Base-by-base conservation (phyloP, 2,888 invertebrate genomes). In the Nomada fabriciana region DNA sequence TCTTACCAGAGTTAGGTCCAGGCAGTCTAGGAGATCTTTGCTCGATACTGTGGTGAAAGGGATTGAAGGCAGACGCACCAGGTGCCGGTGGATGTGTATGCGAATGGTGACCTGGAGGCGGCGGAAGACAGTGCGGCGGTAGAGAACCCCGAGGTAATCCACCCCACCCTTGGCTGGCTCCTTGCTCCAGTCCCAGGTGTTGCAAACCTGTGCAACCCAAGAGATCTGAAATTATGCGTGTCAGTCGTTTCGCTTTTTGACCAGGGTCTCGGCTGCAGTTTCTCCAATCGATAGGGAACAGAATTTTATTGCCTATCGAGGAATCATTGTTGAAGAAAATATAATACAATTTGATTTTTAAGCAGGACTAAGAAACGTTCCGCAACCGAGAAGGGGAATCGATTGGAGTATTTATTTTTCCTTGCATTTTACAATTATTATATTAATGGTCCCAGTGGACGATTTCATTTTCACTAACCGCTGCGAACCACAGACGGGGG, bases 61-160 rank as follows among this genome's bases (percentile, higher is more conserved):
- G 93, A 83, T 94, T 94, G 87, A 94, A 94, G 74, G 94, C 93
- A 73, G 94, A 94, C 67, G 92, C 91, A 85, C 89, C 90, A 69
- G 90, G 88, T 71, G 92, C 85, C 29, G 92, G 91, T 59, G 92
- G 90, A 82, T 92, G 93, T 82, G 91, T 86, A 82, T 92, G 92
- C 79, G 92, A 90, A 82, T 91, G 92, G 85, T 91, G 92, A 87
- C 91, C 91, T 25, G 92, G 93, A 42, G 94, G 94, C 65, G 93
- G 94, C 71, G 94, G 94, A 86, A 93, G 92, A 91, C 94, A 94
- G 85, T 94, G 94, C 78, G 92, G 93, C 72, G 93, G 93, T 80
- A 93, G 82, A 80, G 91, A 91, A 74, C 93, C 91, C 78, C 93
- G 91, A 36, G 92, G 91, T 80, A 93, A 88, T 80, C 92, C 93